These are phyloP conservation scores for Chondrilla cf. caribensis DNA, from an alignment of 37 sponge, comb jelly and placozoan genomes.

Conservation along the genomic window DNA sequence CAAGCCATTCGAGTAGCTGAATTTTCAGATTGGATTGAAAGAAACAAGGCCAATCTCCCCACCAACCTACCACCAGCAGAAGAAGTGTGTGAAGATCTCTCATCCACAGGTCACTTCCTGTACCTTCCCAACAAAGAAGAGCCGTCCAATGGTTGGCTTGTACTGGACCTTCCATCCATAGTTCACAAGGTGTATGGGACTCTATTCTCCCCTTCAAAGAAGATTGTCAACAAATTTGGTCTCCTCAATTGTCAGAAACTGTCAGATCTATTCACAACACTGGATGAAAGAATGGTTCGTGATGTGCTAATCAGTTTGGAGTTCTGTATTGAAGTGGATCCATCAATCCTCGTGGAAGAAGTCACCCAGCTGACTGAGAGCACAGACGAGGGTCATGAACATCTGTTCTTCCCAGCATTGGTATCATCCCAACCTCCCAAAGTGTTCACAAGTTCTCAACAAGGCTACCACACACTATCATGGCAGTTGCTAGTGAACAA, in stretches of 20 bases:
- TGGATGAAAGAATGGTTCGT: neutral
- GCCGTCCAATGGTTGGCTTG: neutral
- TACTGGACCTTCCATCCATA: neutral
- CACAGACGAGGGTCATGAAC: neutral
- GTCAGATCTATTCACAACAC: neutral
- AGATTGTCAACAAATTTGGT: constrained; percentile 11
- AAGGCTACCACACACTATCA: neutral
- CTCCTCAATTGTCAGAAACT: neutral
- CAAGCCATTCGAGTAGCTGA: neutral
- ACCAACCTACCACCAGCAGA: neutral
- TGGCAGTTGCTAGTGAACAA: neutral
- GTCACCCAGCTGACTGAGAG: neutral
- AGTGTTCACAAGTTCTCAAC: neutral
- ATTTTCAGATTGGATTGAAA: neutral
- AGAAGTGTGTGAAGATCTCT: neutral
- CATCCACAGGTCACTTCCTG: neutral
- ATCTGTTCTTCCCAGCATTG: constrained; percentile 1
- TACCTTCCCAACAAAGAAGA: neutral
- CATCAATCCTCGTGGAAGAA: neutral
- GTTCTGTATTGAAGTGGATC: neutral
- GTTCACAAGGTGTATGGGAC: constrained; percentile 5
- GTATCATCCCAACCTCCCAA: neutral
- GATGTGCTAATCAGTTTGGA: constrained; percentile 3
- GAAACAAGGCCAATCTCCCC: neutral
- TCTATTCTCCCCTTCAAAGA: neutral